Base-by-base conservation (phyloP, 37 sponge, comb jelly and placozoan genomes). In the Diacarnus erythraeanus region DNA sequence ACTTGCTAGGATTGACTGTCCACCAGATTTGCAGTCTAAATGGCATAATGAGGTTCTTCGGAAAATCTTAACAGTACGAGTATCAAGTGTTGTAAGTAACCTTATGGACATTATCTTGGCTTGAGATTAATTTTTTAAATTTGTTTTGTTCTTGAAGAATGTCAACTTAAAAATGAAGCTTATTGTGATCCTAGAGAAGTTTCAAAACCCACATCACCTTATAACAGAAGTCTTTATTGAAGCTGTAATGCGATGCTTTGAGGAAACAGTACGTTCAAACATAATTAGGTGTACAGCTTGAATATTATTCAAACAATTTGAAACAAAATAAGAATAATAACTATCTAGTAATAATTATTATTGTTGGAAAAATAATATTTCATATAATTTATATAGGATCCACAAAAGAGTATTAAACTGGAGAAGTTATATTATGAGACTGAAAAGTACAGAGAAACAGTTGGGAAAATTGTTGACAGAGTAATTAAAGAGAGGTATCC, bases 401-500 rank as follows among this genome's bases (percentile, higher is more conserved):
- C 4, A 26, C 42, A 40, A 71, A 25, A 38, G 22, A 10, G 34
- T 31, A 31, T 31, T 5, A 65, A 30, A 10, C 31, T 65, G 27
- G 66, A 65, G 9, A 6, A 20, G 33, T 31, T 18, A 30, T 65
- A 31, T 10, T 2, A 30, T 1, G 31, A 54, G 42, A 51, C 27
- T 2, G 3, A 12, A 10, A 71, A 71, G 42, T 34, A 74, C 15
- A 74, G 18, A 20, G 36, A 3, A 29, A 54, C 29, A 12, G 34
- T 83, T 33, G 83, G 83, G 27, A 75, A 22, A 25, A 44, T 83
- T 3, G 42, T 75, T 64, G 68, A 54, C 33, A 41, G 37, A 41
- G 35, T 83, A 8, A 9, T 83, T 15, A 12, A 23, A 30, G 80
- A 56, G 65, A 60, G 66, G 51, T 88, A 88, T 64, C 76, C 61